These are phyloP conservation scores for Aurelia coerulea DNA, from an alignment of 30 jellyfish, hydroid and myxozoan genomes.

Conservation along the genomic window DNA sequence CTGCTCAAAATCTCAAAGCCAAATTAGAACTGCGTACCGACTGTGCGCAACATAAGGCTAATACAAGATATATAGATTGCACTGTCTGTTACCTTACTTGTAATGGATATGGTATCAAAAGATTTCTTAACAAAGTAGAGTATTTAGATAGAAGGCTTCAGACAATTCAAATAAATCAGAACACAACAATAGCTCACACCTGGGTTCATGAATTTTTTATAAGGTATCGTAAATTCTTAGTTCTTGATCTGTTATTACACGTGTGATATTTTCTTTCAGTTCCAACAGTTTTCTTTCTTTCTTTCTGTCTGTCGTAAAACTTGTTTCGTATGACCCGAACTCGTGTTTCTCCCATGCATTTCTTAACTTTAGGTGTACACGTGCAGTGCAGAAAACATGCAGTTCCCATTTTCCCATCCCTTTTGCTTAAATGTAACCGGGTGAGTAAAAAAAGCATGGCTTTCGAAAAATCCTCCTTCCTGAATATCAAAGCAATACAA, in stretches of 20 bases:
- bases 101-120: not conserved
- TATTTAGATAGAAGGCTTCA: not conserved
- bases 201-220: constrained; percentile 43
- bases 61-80: no score
- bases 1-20: no score
- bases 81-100: not conserved
- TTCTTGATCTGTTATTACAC: constrained; percentile 14
- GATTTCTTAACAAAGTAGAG: not conserved
- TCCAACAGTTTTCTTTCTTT: not conserved
- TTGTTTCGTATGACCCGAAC: not conserved
- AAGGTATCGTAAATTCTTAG: constrained; percentile 4
- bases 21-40: no score
- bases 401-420: no score
- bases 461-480: no score
- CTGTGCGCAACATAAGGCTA: no score
- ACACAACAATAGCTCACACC: constrained; percentile 43
- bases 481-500: no score
- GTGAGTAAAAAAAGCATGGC: no score
- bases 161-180: not conserved
- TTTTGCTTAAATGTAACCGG: no score
- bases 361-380: no score
- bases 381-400: no score
- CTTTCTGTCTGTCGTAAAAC: not conserved
- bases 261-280: constrained; percentile 27
- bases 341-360: no score